Evolutionary conservation across 1,140 invertebrate species (phyloP).

Genomic region (Brachionus rubens): DNA sequence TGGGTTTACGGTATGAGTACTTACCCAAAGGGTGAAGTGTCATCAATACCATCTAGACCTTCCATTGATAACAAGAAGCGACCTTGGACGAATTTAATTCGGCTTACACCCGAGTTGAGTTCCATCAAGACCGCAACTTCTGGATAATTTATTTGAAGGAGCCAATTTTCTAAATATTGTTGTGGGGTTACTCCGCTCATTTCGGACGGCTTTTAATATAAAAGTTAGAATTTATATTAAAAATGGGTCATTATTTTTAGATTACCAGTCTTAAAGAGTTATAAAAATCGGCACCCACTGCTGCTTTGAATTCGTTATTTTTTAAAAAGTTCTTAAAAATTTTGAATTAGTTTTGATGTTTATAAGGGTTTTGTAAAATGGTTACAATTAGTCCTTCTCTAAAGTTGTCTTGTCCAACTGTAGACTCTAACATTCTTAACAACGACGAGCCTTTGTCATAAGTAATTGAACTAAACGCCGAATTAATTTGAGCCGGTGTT

Average conservation of each 20-base stretch:
- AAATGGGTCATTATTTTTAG: neutral
- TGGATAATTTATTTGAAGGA: constrained; percentile 36
- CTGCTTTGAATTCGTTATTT: constrained; percentile 1
- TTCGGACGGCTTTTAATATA: constrained; percentile 29
- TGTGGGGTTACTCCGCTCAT: constrained; percentile 20
- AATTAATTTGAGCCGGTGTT: constrained; percentile 40
- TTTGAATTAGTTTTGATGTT: neutral
- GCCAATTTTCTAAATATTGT: constrained; percentile 44
- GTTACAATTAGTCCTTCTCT: constrained; percentile 34
- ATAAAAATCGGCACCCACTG: constrained; percentile 19
- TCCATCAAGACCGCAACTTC: constrained; percentile 40
- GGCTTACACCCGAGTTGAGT: neutral
- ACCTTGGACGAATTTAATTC: constrained; percentile 20
- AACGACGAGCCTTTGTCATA: constrained; percentile 35
- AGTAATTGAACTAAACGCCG: constrained; percentile 27
- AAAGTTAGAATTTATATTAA: neutral
- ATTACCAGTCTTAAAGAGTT: constrained; percentile 31
- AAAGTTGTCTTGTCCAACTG: constrained; percentile 19
- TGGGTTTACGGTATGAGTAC: neutral
- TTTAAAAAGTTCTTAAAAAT: constrained; percentile 33
- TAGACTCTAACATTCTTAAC: constrained; percentile 39
- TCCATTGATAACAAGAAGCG: constrained; percentile 32
- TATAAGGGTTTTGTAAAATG: neutral
- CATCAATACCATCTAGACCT: neutral
- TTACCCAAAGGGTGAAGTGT: neutral